Percentiles rank a stretch among this genome's conserved stretches.
Conservation (phyloP, 2,797 vertebrate species). For the Mycteria americana region DNA sequence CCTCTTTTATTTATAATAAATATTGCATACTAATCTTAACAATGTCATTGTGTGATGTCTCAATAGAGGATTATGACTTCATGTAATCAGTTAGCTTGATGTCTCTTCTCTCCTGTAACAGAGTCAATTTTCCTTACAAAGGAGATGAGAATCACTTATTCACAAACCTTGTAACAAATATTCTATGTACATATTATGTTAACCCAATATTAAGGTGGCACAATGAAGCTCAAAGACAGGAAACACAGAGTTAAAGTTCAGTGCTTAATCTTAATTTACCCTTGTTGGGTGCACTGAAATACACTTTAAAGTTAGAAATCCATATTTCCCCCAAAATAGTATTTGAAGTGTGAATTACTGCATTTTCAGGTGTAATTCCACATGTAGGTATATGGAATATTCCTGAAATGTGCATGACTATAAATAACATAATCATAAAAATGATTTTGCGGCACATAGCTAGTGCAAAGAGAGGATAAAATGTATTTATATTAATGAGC, state of each 20-base stretch:
- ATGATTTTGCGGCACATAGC: not conserved
- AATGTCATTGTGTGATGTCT: conserved; percentile 36
- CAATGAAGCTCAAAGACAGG: not conserved
- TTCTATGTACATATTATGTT: not conserved
- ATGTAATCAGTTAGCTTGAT: conserved; percentile 42
- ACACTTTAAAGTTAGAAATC: not conserved
- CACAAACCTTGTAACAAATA: conserved; percentile 6
- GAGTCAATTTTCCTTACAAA: conserved; percentile 41
- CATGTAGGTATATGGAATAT: not conserved
- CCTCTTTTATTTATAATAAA: conserved; percentile 68
- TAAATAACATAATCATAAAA: not conserved
- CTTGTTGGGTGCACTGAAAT: not conserved
- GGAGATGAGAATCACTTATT: conserved; percentile 5
- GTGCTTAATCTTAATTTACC: not conserved
- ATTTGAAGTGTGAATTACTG: not conserved
- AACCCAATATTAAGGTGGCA: not conserved
- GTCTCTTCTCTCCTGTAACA: conserved; percentile 24
- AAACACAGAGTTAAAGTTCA: not conserved
- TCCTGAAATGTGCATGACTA: not conserved
- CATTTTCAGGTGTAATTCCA: not conserved
- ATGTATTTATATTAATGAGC: conserved; percentile 37
- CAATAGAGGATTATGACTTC: conserved; percentile 48
- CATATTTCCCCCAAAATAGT: not conserved
- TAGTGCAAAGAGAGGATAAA: not conserved
- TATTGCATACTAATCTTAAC: conserved; percentile 56